phyloP scores from a whole-genome alignment of 2,113 vertebrate genomes.

The Triplophysa tibetana region DNA sequence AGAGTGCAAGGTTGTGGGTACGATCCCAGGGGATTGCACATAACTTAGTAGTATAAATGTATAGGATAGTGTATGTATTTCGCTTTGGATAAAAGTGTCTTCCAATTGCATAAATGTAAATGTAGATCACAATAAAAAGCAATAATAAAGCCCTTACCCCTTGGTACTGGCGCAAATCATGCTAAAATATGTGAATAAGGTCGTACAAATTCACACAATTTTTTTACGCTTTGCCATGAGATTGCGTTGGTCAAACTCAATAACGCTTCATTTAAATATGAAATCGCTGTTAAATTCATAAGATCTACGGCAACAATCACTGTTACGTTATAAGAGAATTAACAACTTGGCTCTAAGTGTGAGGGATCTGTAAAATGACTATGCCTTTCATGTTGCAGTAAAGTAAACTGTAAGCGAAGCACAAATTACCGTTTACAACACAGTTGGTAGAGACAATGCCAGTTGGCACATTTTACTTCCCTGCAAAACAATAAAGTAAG shows the following conservation, averaged over 20 bases:
- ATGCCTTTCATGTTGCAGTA: slow-evolving; percentile 5
- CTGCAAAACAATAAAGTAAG: slow-evolving; percentile 57
- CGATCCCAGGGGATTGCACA: too few species aligned
- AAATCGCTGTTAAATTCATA: background rate
- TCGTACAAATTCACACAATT: too few species aligned
- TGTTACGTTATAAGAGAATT: background rate
- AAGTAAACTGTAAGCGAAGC: background rate
- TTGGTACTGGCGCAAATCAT: too few species aligned
- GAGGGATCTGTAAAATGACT: background rate
- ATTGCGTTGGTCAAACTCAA: background rate
- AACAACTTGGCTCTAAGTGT: background rate
- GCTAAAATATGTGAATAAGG: too few species aligned
- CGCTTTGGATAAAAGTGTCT: too few species aligned
- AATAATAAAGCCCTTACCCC: too few species aligned
- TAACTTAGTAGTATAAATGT: too few species aligned
- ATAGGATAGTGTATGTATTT: too few species aligned
- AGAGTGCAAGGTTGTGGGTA: too few species aligned
- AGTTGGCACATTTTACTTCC: slow-evolving; percentile 61
- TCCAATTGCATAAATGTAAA: too few species aligned
- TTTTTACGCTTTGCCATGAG: background rate
- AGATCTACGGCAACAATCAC: background rate
- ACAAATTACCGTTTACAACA: slow-evolving; percentile 35
- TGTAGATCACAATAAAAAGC: too few species aligned
- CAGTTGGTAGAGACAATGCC: slow-evolving; percentile 66
- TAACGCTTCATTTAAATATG: background rate